Conservation (phyloP, 2,113 vertebrate genomes). For the Andinoacara biseriatus region DNA sequence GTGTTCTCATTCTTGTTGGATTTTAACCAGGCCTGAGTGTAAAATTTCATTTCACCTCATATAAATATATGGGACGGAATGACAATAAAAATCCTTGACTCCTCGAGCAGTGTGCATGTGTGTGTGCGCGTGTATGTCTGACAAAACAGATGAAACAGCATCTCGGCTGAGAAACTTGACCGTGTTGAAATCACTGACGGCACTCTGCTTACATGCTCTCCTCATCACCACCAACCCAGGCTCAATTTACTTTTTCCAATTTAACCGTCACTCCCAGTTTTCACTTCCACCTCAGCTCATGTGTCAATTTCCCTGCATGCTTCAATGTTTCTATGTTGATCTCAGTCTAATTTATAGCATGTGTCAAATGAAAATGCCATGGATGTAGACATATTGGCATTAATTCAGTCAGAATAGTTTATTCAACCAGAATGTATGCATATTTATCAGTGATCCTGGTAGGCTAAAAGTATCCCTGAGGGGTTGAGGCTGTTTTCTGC, state of each 20-base stretch:
- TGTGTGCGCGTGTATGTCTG: neutral
- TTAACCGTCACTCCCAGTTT: slow-evolving; percentile 22
- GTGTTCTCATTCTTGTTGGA: neutral
- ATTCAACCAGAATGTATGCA: neutral
- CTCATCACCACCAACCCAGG: neutral
- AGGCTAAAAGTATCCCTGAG: neutral
- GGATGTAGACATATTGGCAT: neutral
- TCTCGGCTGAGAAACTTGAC: slow-evolving; percentile 30
- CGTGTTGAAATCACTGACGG: slow-evolving; percentile 26
- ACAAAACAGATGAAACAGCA: slow-evolving; percentile 23
- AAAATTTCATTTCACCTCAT: neutral
- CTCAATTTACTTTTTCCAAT: slow-evolving; percentile 37
- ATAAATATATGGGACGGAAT: neutral
- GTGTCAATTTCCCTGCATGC: slow-evolving; percentile 26
- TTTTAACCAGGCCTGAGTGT: neutral
- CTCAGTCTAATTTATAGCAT: slow-evolving; percentile 11
- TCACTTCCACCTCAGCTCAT: slow-evolving; percentile 5
- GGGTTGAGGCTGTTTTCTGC: neutral
- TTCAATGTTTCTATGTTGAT: slow-evolving; percentile 1
- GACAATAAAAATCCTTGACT: neutral
- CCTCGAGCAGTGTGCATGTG: neutral
- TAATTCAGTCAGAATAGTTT: neutral
- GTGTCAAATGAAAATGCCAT: slow-evolving; percentile 20
- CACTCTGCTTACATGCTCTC: neutral
- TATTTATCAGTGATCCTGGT: neutral